Percentiles rank a stretch among this genome's conserved stretches.
Conservation (phyloP, 37 sponge, comb jelly and placozoan genomes). For the Haliclona indistincta region DNA sequence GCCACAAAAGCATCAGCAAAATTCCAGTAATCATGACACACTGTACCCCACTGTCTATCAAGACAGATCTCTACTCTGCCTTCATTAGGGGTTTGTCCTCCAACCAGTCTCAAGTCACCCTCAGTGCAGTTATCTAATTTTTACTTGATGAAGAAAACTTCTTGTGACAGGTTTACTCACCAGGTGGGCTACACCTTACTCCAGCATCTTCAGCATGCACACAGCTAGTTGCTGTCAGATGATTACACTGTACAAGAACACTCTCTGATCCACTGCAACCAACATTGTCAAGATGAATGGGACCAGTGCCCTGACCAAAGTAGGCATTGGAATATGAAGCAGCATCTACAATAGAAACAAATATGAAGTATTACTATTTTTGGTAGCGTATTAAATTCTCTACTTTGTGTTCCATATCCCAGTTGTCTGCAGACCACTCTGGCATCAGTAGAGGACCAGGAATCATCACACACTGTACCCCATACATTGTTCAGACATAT, state of each 20-base stretch:
- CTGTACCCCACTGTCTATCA: background rate
- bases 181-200: background rate
- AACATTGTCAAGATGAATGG: background rate
- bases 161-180: background rate
- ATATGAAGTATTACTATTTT: background rate
- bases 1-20: background rate
- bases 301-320: conserved; percentile 25
- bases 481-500: conserved; percentile 3
- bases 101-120: background rate
- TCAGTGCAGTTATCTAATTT: background rate
- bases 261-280: conserved; percentile 17
- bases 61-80: conserved; percentile 1
- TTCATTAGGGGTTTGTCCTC: background rate
- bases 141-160: background rate
- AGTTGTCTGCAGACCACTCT: background rate
- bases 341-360: background rate
- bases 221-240: background rate
- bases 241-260: background rate
- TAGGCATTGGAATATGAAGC: background rate
- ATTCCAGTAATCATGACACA: background rate
- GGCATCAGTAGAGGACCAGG: background rate
- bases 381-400: background rate
- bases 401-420: background rate
- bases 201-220: conserved; percentile 12
- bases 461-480: background rate